These are phyloP conservation scores for Orchestes rusci DNA, from an alignment of 2,888 invertebrate species.

Conservation along the genomic window DNA sequence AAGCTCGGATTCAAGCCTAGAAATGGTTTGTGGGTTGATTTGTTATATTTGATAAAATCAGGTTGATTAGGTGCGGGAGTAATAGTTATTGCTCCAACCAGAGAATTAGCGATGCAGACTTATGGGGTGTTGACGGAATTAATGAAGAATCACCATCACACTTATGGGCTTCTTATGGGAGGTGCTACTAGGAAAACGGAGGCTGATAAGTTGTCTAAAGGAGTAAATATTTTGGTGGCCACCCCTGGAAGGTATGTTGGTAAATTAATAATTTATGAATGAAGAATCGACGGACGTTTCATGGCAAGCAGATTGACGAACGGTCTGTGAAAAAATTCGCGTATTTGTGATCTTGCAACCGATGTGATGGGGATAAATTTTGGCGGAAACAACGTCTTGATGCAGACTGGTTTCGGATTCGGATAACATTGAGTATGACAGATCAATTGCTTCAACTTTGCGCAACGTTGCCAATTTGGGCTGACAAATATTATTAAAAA, in stretches of 20 bases:
- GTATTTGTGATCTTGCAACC: too few relatives aligned
- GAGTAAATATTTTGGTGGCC: constrained; percentile 86
- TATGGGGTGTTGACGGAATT: constrained; percentile 92
- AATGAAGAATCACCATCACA: constrained; percentile 85
- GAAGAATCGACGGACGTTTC: too few relatives aligned
- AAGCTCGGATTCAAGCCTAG: constrained; percentile 88
- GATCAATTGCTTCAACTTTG: too few relatives aligned
- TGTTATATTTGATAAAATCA: background rate
- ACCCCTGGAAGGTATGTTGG: constrained; percentile 91
- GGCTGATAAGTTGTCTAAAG: constrained; percentile 83
- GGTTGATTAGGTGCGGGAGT: constrained; percentile 63
- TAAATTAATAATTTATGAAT: too few relatives aligned
- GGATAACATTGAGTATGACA: too few relatives aligned
- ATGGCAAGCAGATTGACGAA: too few relatives aligned
- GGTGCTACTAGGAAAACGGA: constrained; percentile 88
- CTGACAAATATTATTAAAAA: too few relatives aligned
- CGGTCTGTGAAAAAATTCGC: too few relatives aligned
- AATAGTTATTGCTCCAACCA: constrained; percentile 89
- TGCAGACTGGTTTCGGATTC: too few relatives aligned
- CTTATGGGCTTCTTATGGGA: constrained; percentile 93
- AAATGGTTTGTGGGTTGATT: constrained; percentile 56
- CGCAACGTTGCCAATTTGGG: too few relatives aligned
- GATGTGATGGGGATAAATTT: too few relatives aligned
- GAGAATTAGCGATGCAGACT: constrained; percentile 96
- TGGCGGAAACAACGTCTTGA: too few relatives aligned